phyloP scores from a whole-genome alignment of 2,113 vertebrate genomes.

The Uria aalge region DNA sequence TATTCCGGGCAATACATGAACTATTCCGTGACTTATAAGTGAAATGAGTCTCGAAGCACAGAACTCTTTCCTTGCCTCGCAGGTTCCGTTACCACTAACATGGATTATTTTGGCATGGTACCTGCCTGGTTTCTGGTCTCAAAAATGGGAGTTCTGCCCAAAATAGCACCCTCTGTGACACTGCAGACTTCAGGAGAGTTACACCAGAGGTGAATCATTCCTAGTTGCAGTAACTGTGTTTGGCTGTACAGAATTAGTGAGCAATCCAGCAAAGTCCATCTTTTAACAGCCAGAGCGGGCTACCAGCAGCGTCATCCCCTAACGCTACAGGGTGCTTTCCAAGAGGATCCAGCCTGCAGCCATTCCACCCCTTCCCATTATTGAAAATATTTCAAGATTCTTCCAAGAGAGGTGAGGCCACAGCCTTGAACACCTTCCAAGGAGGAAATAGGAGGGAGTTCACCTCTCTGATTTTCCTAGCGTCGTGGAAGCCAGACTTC shows the following conservation, averaged over 20 bases:
- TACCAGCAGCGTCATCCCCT: background rate
- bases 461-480: conserved; percentile 39
- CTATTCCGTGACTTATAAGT: accelerated
- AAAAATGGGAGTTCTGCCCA: background rate
- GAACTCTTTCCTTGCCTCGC: background rate
- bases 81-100: background rate
- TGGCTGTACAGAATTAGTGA: background rate
- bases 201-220: background rate
- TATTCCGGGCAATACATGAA: background rate
- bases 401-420: conserved; percentile 53
- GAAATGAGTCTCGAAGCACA: background rate
- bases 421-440: conserved; percentile 53
- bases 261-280: background rate
- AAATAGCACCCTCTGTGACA: background rate
- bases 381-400: conserved; percentile 10
- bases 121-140: background rate
- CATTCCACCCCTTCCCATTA: background rate
- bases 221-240: background rate
- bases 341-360: background rate
- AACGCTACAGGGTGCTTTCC: background rate
- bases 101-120: background rate
- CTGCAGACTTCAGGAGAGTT: background rate
- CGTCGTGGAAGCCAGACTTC: background rate
- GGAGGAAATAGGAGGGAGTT: conserved; percentile 54
- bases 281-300: background rate